Base-by-base conservation (phyloP, 2,888 invertebrate genomes). In the Cybosia mesomella region DNA sequence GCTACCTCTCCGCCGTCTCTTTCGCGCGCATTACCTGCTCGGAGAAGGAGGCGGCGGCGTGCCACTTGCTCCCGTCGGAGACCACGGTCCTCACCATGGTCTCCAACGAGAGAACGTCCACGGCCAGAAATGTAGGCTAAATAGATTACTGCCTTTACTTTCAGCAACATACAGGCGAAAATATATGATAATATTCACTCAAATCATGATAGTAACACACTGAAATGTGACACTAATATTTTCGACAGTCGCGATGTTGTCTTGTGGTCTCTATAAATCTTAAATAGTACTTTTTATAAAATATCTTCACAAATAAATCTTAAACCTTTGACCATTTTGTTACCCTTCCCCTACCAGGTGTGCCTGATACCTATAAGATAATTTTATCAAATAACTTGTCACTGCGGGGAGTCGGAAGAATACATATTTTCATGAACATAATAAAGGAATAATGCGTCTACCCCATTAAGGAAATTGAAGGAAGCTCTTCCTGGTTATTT, bases 211-310 rank as follows among this genome's bases (percentile, higher is more conserved):
- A 18, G 43, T 10, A 7, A 7, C 5, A 39, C 39, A 39, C 15
- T 39, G 0, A 15, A 53, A 53, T 7, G 54, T 55, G 11, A 55
- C 24, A 22, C 24, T 21, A n/a, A 21, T 11, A 24, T 34, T 63
- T 32, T 54, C n/a, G 3, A 28, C 22, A 63, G 63, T 63, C 43
- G 59, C 15, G 15, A 9, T 54, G 59, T 57, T 67, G 62, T 57
- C 53, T 72, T 71, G 74, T 32, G 76, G 76, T 39, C 21, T 28
- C 68, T 54, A 79, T 70, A 79, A 79, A 79, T 79, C 79, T 79
- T n/a, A 2, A 13, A 49, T 67, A 58, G 43, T 22, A 58, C 70
- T 58, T 79, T 79, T 76, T 72, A 76, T 64, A 73, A 67, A 74
- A 73, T 71, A 73, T 68, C 59, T 64, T 60, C 66, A 36, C 60